Base-by-base conservation (phyloP, 2,797 vertebrate species). In the Acipenser ruthenus region DNA sequence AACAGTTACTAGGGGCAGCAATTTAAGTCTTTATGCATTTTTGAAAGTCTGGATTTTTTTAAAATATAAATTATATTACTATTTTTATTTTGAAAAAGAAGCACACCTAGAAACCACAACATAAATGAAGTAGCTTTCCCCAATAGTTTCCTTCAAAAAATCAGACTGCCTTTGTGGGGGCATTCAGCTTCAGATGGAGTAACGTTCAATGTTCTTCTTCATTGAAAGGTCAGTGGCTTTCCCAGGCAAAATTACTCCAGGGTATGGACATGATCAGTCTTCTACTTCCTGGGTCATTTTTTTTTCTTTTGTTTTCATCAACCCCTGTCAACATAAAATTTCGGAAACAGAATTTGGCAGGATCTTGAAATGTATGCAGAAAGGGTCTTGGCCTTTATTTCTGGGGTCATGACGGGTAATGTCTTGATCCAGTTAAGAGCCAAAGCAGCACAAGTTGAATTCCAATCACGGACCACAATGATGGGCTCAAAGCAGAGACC, bases 361-460 rank as follows among this genome's bases (percentile, higher is more conserved):
- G 86, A 77, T 80, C 83, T 80, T 73, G 77, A 78, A 65, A 74
- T 78, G 78, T 82, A 83, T 6, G 70, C 64, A 75, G 84, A 37
- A 52, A 49, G 53, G 53, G 23, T 51, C 23, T 65, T 56, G 60
- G 72, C 77, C 83, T 23, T 87, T 78, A 79, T 78, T 81, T 82
- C 75, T 73, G 80, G 76, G 83, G 90, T 87, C 89, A 93, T 81
- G 91, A 92, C 71, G 86, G 84, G 77, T 81, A 84, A 73, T 81
- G 76, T 87, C 82, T 91, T 79, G 81, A 89, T 81, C 91, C 92
- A 62, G 88, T 89, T 80, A 93, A 74, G 70, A 96, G 87, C 93
- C 94, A 97, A 74, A 98, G 88, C 69, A 97, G 86, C 71, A 93
- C 72, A 74, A 95, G 60, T 77, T 98, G 97, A 79, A 94, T 83